Evolutionary conservation across 2,888 invertebrate species (phyloP).

Genomic region (Creontiades dilutus): DNA sequence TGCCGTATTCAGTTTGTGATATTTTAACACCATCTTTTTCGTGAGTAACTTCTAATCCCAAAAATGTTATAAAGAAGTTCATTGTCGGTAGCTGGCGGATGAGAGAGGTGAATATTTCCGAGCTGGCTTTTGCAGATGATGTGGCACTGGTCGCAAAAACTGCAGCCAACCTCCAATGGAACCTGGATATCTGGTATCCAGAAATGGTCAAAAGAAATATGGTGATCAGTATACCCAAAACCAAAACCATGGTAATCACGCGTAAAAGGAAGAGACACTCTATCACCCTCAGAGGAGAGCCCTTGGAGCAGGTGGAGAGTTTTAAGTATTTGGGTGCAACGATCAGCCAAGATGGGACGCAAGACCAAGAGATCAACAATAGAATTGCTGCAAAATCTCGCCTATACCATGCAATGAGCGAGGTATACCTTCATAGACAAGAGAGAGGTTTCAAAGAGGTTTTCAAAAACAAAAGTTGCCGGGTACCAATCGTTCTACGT

Average conservation of each 20-base stretch:
- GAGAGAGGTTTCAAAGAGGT: constrained; percentile 43
- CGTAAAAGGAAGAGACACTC: neutral
- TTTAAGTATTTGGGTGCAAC: constrained; percentile 9
- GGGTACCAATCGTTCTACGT: neutral
- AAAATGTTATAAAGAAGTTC: neutral
- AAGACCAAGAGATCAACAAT: constrained; percentile 46
- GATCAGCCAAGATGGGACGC: constrained; percentile 62
- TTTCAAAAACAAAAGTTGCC: constrained; percentile 25
- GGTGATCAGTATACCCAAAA: neutral
- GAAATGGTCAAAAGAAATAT: constrained; percentile 19
- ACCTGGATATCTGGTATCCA: neutral
- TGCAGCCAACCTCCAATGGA: neutral
- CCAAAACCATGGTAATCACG: constrained; percentile 14
- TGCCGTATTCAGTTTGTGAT: too few relatives aligned
- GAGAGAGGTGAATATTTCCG: neutral
- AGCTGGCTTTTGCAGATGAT: constrained; percentile 1
- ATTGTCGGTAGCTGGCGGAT: neutral
- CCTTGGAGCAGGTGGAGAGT: constrained; percentile 14
- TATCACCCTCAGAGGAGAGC: neutral
- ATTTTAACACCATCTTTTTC: too few relatives aligned
- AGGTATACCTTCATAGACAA: constrained; percentile 49
- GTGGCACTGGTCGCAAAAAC: neutral
- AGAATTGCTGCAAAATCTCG: constrained; percentile 7
- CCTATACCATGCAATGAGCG: constrained; percentile 47
- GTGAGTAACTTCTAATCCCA: too few relatives aligned